phyloP scores from a whole-genome alignment of 2,113 vertebrate species.

The Microtus montanus region DNA sequence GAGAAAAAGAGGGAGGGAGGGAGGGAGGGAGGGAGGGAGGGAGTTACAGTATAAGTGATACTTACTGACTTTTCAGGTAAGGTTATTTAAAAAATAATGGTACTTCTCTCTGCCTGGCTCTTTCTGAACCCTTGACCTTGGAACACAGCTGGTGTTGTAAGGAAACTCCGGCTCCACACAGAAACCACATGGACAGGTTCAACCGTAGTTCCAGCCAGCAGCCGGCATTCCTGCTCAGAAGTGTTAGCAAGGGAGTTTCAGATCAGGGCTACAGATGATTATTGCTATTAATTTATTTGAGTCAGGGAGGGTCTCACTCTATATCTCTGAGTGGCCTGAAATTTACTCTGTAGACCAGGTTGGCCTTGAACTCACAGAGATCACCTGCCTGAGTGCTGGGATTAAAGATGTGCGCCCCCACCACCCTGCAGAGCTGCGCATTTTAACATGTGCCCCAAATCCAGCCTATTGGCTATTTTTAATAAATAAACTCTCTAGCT shows the following conservation, averaged over 20 bases:
- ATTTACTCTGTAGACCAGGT: neutral
- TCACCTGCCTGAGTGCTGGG: neutral
- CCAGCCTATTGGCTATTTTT: neutral
- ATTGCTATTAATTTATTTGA: neutral
- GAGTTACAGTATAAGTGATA: neutral
- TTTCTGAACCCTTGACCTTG: neutral
- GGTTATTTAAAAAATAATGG: neutral
- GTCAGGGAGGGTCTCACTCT: neutral
- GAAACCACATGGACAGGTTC: neutral
- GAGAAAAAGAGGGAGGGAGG: too few species aligned
- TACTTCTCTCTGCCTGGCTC: neutral
- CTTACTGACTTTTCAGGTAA: neutral
- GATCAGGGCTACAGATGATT: neutral
- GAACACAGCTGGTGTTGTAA: neutral
- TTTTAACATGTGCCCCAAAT: conserved; percentile 6
- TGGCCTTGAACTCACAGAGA: neutral
- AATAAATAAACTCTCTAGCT: conserved; percentile 12
- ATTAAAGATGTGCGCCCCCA: neutral
- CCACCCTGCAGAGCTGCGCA: neutral
- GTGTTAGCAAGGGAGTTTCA: neutral
- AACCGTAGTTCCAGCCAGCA: neutral
- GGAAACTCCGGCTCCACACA: neutral
- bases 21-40: too few species aligned
- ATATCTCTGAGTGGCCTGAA: neutral
- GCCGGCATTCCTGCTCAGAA: neutral